Base-by-base conservation (phyloP, 1,140 invertebrate genomes). In the Matsumurasca onukii region DNA sequence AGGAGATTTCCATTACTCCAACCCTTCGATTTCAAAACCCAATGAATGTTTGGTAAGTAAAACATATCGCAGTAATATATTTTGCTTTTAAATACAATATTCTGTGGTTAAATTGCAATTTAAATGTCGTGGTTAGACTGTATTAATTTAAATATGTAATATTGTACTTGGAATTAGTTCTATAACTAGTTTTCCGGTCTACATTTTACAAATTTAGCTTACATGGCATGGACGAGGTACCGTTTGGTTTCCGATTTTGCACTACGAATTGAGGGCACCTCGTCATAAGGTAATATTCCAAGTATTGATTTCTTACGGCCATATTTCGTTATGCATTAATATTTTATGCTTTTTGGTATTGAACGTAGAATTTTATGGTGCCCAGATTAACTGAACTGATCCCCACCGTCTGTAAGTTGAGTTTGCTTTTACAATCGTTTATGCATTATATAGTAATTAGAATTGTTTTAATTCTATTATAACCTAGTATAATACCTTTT, bases 1-100 rank as follows among this genome's bases (percentile, higher is more conserved):
- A 59, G 67, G 59, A 63, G 25, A 39, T 63, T 68, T 63, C 59
- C 67, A 68, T 39, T 68, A 62, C 55, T 39, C 48, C 67, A 62
- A 68, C 67, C 67, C 67, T 49, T 65, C 62, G 20, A 48, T 45
- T 65, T 48, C 62, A 45, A 65, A 65, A 65, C 62, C 45, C n/a
- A 48, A 22, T 48, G 31, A 22, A 9, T 48, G 25, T 45, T 65
- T 29, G 39, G 62, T 65, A 65, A 48, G 62, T 65, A 48, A n/a
- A 3, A 31, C 39, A 12, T n/a, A n/a, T n/a, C n/a, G n/a, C n/a
- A n/a, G n/a, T n/a, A n/a, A n/a, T n/a, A n/a, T n/a, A n/a, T n/a
- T n/a, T n/a, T n/a, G 59, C 3, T 63, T 63, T 31, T 25, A 63
- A 31, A 2, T 31, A 3, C 17, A 55, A 55, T 59, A 59, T 45